Base-by-base conservation (phyloP, 1,140 invertebrate species). In the Adoxophyes honmai region DNA sequence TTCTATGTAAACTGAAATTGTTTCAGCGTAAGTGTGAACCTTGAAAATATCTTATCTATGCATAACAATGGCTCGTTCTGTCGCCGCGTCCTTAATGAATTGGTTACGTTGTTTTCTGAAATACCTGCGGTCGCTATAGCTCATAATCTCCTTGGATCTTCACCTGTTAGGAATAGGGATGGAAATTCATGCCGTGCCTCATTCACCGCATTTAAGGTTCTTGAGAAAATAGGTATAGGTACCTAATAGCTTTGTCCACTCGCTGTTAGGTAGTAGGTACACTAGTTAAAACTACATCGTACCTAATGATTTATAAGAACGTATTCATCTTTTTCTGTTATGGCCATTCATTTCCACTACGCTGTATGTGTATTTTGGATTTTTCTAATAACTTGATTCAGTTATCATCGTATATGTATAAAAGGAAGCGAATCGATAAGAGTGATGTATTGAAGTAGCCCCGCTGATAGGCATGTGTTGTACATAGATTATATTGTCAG, bases 361-460 rank as follows among this genome's bases (percentile, higher is more conserved):
- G 2, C 21, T 28, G 21, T 28, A 28, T 48, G 39, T 44, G 39
- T n/a, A n/a, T 28, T 48, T 11, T 15, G 4, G 39, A 18, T 5
- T 48, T 28, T 48, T 10, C 16, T 21, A 44, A 44, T 44, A 48
- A 33, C 42, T 28, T 21, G 4, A 33, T 33, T 55, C 14, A 11
- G 16, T 64, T 75, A 75, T 77, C 69, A 57, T 39, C 15, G 14
- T 28, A 2, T 3, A 36, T n/a, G n/a, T n/a, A 60, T 44, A 21
- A 48, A 48, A 48, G 42, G 55, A 71, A 72, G 67, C 62, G 66
- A 64, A 51, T 62, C 39, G 75, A 80, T 80, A 71, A 77, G 34
- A 28, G 60, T 78, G 73, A 74, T 70, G 58, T 73, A 75, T 75
- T 70, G 65, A 73, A 63, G 59, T 36, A 55, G 48, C 56, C 34